These are phyloP conservation scores for Ladona fulva DNA, from an alignment of 1,140 invertebrate genomes.

Conservation along the genomic window DNA sequence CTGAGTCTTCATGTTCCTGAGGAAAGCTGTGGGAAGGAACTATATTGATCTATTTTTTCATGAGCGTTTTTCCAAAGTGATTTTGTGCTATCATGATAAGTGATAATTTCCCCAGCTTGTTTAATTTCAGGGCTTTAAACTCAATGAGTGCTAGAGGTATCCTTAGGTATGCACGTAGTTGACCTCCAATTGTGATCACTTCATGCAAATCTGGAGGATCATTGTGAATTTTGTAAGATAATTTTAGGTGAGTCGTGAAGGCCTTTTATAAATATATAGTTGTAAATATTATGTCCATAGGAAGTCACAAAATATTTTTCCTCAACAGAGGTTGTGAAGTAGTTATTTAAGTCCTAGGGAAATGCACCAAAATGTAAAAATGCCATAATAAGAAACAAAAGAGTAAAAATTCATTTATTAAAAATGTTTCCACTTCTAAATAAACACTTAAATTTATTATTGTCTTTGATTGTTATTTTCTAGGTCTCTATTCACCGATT, in stretches of 20 bases:
- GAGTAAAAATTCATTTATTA: not conserved
- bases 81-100: not conserved
- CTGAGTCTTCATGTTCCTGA: not conserved
- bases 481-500: not conserved
- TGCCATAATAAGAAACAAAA: not conserved
- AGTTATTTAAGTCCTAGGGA: constrained; percentile 1
- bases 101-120: not conserved
- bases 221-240: not conserved
- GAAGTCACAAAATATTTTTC: not conserved
- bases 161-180: not conserved
- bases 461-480: not conserved
- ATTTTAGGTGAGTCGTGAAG: not conserved
- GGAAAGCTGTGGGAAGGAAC: not conserved
- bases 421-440: constrained; percentile 2
- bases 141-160: not conserved
- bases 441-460: not conserved
- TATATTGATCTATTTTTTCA: constrained; percentile 11
- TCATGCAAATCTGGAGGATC: not conserved
- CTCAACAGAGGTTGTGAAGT: not conserved
- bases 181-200: constrained; percentile 3
- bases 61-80: not conserved
- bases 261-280: not conserved
- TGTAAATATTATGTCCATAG: constrained; percentile 7
- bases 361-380: not conserved
- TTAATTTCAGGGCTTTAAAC: not conserved